Percentiles rank a stretch among this genome's conserved stretches.
Evolutionary conservation across 2,797 vertebrate species (phyloP).

Genomic region (Crocidura indochinensis): DNA sequence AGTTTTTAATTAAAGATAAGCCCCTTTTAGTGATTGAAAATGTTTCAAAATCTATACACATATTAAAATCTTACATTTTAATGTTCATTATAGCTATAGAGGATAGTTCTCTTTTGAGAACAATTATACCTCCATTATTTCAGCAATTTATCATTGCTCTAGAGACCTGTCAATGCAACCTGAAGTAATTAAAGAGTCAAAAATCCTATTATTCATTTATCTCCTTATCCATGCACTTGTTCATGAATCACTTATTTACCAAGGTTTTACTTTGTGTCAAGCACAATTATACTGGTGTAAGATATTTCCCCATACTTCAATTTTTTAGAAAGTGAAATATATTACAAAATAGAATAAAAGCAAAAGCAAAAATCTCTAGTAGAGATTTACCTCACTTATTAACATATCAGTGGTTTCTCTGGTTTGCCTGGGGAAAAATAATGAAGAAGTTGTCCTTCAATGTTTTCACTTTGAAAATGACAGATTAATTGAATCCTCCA

Average conservation of each 20-base stretch:
- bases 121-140: slow-evolving; percentile 27
- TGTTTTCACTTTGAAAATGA: slow-evolving; percentile 8
- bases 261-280: background rate
- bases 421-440: background rate
- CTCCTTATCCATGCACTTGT: background rate
- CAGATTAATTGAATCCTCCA: slow-evolving; percentile 2
- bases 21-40: background rate
- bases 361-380: no score
- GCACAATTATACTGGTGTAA: background rate
- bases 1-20: background rate
- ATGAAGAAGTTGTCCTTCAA: background rate
- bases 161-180: background rate
- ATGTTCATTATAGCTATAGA: background rate
- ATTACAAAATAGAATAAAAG: background rate
- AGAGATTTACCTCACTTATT: background rate
- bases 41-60: background rate
- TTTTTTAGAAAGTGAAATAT: background rate
- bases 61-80: slow-evolving; percentile 29
- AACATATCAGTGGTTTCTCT: background rate
- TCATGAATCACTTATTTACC: background rate
- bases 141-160: background rate
- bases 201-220: background rate
- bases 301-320: background rate
- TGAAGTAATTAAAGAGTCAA: background rate
- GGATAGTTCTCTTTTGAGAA: slow-evolving; percentile 22